Evolutionary conservation across 2,113 vertebrate species (phyloP), one percentile per base, ranked within the genome.

Genomic region (Emydura subglobosa): DNA sequence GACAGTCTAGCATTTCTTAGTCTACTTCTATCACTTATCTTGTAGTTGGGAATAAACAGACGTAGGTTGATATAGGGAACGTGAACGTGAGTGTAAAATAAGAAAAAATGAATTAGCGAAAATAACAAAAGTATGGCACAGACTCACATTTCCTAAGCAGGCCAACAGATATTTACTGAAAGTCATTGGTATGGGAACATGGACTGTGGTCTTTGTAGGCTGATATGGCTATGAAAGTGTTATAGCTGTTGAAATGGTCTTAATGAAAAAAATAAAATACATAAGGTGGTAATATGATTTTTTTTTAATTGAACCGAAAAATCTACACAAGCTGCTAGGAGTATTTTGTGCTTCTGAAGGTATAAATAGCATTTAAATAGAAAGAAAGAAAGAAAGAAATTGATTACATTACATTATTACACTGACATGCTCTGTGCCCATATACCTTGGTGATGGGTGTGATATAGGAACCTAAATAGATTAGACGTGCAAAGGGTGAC

Each of bases 341-440:
- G 16, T 84, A 82, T 76, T 91, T 92, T 90, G 87, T 5, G 53
- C 78, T 87, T 88, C 49, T 83, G 9, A 44, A 50, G 49, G 57
- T 65, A 10, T 5, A 57, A 34, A 1, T 86, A 0, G n/a, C 49
- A 51, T 68, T 79, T 68, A 80, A 1, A 65, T 44, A 34, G 9
- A 6, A 82, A 93, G 94, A 80, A 1, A 65, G 57, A 2, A 10
- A 80, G 89, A 87, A 22, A 6, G 6, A 81, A 85, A 89, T 1
- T 55, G 54, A 51, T 83, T 85, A 74, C 68, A 27, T 3, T 90
- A 55, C 17, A 50, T 2, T 86, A 1, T 7, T 74, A 78, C 82
- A 27, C 2, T 49, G 27, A 84, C 31, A 34, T 65, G 21, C 47
- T 90, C 89, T 85, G 34, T 92, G 6, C 29, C 24, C 6, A 13